These are phyloP conservation scores for Philopotamus ludificatus DNA, from an alignment of 1,140 invertebrate species.

Conservation along the genomic window DNA sequence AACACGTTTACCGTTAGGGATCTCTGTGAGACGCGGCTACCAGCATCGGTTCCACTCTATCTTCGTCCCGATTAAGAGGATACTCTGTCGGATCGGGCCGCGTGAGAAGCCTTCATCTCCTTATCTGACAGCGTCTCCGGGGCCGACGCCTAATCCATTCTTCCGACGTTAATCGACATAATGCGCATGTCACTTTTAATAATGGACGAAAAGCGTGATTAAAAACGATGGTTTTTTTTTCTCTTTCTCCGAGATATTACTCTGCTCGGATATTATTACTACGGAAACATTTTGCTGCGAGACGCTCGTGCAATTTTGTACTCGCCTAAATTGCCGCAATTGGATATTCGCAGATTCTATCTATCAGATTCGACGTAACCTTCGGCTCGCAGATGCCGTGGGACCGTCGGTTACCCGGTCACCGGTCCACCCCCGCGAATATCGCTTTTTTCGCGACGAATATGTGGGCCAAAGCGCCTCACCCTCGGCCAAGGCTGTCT, in stretches of 20 bases:
- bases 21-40: not conserved
- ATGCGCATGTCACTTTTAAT: too few relatives aligned
- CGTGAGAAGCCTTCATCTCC: not conserved
- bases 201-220: too few relatives aligned
- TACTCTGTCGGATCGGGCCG: not conserved
- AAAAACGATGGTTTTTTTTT: too few relatives aligned
- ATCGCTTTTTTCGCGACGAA: too few relatives aligned
- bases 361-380: not conserved
- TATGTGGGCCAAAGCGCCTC: too few relatives aligned
- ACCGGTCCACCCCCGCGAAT: not conserved
- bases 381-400: not conserved
- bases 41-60: not conserved
- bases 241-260: too few relatives aligned
- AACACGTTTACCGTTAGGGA: slow-evolving; percentile 7
- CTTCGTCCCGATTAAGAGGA: not conserved
- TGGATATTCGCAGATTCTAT: not conserved
- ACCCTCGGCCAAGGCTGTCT: not conserved
- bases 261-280: too few relatives aligned
- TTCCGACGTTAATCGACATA: too few relatives aligned
- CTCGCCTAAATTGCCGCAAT: not conserved
- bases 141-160: too few relatives aligned
- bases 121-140: not conserved
- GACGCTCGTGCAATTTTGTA: not conserved
- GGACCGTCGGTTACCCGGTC: not conserved
- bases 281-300: too few relatives aligned